Conservation (phyloP, 2,797 vertebrate genomes). For the Champsocephalus esox region DNA sequence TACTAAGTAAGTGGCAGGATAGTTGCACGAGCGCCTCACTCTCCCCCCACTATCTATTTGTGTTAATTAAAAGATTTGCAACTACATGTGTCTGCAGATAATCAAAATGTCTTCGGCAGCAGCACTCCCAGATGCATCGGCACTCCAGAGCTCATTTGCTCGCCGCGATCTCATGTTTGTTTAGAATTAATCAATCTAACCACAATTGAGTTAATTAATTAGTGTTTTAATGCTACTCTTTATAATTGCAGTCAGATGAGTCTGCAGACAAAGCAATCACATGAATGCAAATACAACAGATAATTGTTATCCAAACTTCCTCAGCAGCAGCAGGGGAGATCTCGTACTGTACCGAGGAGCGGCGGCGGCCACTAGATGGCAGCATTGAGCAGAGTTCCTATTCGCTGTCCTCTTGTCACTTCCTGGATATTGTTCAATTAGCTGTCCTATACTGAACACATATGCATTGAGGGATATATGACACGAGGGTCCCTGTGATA, state of each 20-base stretch:
- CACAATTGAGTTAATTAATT: slow-evolving; percentile 88
- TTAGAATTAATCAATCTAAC: slow-evolving; percentile 86
- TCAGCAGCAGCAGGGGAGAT: slow-evolving; percentile 56
- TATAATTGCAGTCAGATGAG: slow-evolving; percentile 87
- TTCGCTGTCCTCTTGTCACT: slow-evolving; percentile 42
- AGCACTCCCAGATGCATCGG: slow-evolving; percentile 84
- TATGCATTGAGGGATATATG: slow-evolving; percentile 70
- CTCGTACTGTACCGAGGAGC: slow-evolving; percentile 40
- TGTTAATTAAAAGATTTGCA: slow-evolving; percentile 88
- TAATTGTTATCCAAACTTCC: slow-evolving; percentile 85
- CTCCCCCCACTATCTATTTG: slow-evolving; percentile 76
- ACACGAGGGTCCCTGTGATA: slow-evolving; percentile 63
- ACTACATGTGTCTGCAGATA: slow-evolving; percentile 87
- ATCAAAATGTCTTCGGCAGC: slow-evolving; percentile 84
- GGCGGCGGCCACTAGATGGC: slow-evolving; percentile 82
- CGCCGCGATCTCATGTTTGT: slow-evolving; percentile 86
- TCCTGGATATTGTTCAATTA: slow-evolving; percentile 78
- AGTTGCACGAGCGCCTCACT: slow-evolving; percentile 65
- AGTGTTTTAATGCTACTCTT: slow-evolving; percentile 88
- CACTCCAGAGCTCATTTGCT: slow-evolving; percentile 86
- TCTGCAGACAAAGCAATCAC: slow-evolving; percentile 85
- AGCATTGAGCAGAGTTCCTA: slow-evolving; percentile 84
- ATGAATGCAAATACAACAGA: slow-evolving; percentile 86
- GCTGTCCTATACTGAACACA: slow-evolving; percentile 66
- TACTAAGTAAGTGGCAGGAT: slow-evolving; percentile 71